phyloP scores from a whole-genome alignment of 2,113 vertebrate genomes.

The Edolisoma coerulescens region DNA sequence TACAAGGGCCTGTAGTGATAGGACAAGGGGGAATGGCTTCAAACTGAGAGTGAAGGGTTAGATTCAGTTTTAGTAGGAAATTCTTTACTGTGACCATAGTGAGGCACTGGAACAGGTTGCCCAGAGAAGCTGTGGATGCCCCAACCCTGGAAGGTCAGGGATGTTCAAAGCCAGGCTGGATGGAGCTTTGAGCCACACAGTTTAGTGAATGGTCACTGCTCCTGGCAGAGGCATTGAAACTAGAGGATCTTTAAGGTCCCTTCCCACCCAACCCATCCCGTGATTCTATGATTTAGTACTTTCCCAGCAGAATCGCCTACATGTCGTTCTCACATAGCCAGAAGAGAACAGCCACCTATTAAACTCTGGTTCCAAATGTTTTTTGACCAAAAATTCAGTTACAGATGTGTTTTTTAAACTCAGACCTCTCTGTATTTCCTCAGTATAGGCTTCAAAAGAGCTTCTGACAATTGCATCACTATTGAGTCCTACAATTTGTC shows the following conservation, averaged over 20 bases:
- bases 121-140: background rate
- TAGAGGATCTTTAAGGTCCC: background rate
- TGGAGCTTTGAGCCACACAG: fast-evolving
- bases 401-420: background rate
- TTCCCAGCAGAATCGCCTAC: background rate
- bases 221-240: background rate
- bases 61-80: background rate
- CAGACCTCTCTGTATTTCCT: background rate
- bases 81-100: background rate
- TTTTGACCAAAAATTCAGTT: background rate
- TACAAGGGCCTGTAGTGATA: background rate
- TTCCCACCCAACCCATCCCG: background rate
- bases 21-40: background rate
- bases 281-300: background rate
- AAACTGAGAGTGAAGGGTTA: background rate
- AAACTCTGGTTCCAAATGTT: background rate
- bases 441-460: background rate
- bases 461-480: background rate
- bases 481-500: background rate
- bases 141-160: background rate
- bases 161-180: background rate
- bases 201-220: background rate
- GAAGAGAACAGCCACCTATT: background rate
- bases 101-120: background rate
- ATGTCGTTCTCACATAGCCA: background rate